Base-by-base conservation (phyloP, 2,888 invertebrate genomes). In the Platycheirus albimanus region DNA sequence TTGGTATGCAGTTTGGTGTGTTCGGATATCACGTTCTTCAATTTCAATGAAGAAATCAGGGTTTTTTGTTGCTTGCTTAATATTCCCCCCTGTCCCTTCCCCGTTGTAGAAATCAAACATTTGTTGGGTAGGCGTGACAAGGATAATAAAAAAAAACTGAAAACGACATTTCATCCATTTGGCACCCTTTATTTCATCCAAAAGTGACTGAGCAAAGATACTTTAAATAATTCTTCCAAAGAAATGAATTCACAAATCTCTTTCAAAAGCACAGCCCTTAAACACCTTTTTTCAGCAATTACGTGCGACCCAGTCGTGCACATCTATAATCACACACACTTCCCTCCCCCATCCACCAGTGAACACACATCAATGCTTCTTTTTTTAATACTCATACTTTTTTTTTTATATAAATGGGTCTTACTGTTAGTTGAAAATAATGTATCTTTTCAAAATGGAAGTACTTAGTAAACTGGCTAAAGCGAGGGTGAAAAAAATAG, bases 391-490 rank as follows among this genome's bases (percentile, higher is more conserved):
- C 41, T 41, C 24, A 58, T 17, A 41, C 13, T 13, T 13, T 41
- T 10, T 56, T 41, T 41, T 58, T n/a, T n/a, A n/a, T n/a, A n/a
- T n/a, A n/a, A n/a, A 58, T 41, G 58, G 58, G 58, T 58, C 15
- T 41, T 41, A 28, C 58, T 58, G 43, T 61, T 45, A 61, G 28
- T 17, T 45, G 49, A 66, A 61, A 66, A 30, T 45, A 78, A 58
- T 54, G 45, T 66, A 52, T 58, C 56, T 71, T 66, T 38, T 19
- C 58, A 49, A 56, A 66, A 54, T 70, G 76, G 43, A 41, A 70
- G 76, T 77, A 81, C 81, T 81, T 77, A 71, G 66, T 51, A 80
- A 66, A 67, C 63, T 47, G 61, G 66, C 70, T 64, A 67, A 81
- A 63, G 36, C 54, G 64, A 58, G 70, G 70, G 67, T 58, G 71